Percentiles rank a stretch among this genome's conserved stretches.
These are phyloP conservation scores for Lindbergichthys nudifrons DNA, from an alignment of 2,797 vertebrate species.

Conservation along the genomic window DNA sequence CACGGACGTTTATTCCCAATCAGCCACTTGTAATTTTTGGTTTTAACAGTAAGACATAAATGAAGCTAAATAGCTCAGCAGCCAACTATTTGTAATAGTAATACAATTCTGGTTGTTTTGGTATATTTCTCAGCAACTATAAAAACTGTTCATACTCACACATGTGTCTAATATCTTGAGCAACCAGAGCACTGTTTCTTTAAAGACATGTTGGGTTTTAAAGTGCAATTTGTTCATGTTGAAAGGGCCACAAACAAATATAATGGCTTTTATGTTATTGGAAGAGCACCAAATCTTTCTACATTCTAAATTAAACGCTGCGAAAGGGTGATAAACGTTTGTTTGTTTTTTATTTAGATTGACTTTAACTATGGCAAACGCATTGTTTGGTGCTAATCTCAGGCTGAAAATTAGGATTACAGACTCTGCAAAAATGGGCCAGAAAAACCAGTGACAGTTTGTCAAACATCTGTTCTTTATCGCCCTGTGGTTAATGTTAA, in stretches of 20 bases:
- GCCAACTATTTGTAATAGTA: conserved; percentile 10
- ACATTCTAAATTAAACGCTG: too few species aligned
- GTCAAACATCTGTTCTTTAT: conserved; percentile 55
- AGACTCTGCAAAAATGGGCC: conserved; percentile 21
- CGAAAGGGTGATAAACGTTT: background rate
- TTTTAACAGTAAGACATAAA: background rate
- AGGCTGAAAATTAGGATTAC: conserved; percentile 11
- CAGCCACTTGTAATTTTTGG: background rate
- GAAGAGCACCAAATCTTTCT: background rate
- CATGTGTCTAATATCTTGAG: background rate
- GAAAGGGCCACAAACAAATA: background rate
- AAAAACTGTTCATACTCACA: background rate
- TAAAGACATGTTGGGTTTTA: conserved; percentile 5
- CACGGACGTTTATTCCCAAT: background rate
- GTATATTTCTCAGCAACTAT: background rate
- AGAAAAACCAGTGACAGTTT: conserved; percentile 36
- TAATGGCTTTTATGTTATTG: background rate
- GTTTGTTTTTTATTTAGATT: background rate
- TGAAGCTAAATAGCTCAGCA: conserved; percentile 8
- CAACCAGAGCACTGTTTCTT: background rate
- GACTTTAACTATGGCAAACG: background rate
- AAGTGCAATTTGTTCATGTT: background rate
- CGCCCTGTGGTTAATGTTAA: conserved; percentile 28
- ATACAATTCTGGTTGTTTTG: conserved; percentile 11
- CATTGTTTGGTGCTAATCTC: conserved; percentile 14